A percentile compares a stretch with the other conserved stretches of the same genome.
phyloP scores from a whole-genome alignment of 2,113 vertebrate genomes.

The Zootoca vivipara region DNA sequence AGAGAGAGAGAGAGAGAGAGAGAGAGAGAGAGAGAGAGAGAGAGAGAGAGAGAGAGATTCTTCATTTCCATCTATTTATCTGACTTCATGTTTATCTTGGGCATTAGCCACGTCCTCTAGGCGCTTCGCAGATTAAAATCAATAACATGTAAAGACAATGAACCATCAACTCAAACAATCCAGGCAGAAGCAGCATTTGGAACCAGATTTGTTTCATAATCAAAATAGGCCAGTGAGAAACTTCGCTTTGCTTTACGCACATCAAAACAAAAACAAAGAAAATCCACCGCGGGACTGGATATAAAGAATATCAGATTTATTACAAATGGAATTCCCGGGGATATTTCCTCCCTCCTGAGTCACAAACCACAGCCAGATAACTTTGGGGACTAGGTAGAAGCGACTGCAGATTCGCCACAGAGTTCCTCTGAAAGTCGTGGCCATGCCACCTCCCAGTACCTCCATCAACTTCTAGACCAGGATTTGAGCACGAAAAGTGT shows the following conservation, averaged over 20 bases:
- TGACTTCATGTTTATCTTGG: no score
- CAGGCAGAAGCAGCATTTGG: not conserved
- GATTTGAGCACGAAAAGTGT: not conserved
- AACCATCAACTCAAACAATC: no score
- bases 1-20: no score
- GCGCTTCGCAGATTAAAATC: no score
- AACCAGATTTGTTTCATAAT: not conserved
- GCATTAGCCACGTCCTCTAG: no score
- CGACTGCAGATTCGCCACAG: not conserved
- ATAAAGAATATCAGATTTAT: not conserved
- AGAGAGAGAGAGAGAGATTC: no score
- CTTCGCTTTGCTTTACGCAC: no score
- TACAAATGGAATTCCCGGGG: not conserved
- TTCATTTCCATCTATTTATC: no score
- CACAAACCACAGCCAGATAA: rapidly evolving
- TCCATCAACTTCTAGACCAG: rapidly evolving
- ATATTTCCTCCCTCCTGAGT: not conserved
- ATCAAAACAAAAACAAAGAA: not conserved
- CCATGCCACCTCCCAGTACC: not conserved
- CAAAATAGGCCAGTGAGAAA: rapidly evolving
- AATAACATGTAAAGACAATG: no score
- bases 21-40: no score
- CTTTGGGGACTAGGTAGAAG: not conserved
- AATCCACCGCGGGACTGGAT: not conserved
- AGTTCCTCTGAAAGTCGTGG: not conserved